These are phyloP conservation scores for Drosophila erecta DNA, from an alignment of 1,140 invertebrate species.

Conservation along the genomic window DNA sequence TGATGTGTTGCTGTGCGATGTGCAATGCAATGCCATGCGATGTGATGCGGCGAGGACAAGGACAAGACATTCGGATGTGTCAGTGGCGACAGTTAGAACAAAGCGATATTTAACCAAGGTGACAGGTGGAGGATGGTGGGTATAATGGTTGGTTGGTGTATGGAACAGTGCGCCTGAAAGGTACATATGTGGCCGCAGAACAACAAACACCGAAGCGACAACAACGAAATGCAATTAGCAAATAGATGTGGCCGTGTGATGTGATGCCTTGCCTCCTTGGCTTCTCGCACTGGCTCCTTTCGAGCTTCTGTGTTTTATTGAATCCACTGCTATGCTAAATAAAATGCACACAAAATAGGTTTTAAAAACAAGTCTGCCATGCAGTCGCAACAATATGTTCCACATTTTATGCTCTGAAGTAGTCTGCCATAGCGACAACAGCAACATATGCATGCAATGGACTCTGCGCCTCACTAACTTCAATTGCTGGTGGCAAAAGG, in stretches of 20 bases:
- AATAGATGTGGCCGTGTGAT: slow-evolving; percentile 69
- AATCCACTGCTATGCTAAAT: slow-evolving; percentile 73
- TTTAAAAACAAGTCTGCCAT: slow-evolving; percentile 55
- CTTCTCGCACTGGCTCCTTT: slow-evolving; percentile 1
- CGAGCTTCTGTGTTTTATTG: slow-evolving; percentile 60
- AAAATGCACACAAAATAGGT: slow-evolving; percentile 75
- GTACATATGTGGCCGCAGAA: slow-evolving; percentile 63
- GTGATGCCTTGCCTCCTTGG: neutral
- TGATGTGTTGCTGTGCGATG: slow-evolving; percentile 37
- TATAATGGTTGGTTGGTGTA: neutral
- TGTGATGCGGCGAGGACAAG: slow-evolving; percentile 40
- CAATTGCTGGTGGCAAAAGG: slow-evolving; percentile 53
- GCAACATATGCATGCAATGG: slow-evolving; percentile 60
- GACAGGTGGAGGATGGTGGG: slow-evolving; percentile 24
- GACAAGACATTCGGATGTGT: slow-evolving; percentile 53
- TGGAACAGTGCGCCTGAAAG: slow-evolving; percentile 56
- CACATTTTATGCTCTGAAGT: slow-evolving; percentile 57
- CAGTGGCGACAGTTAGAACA: slow-evolving; percentile 51
- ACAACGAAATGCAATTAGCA: slow-evolving; percentile 80
- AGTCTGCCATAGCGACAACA: slow-evolving; percentile 5
- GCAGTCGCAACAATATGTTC: slow-evolving; percentile 42
- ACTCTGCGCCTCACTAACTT: slow-evolving; percentile 59
- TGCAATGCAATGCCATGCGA: slow-evolving; percentile 23
- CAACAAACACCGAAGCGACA: slow-evolving; percentile 43
- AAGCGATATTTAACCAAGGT: slow-evolving; percentile 70